Evolutionary conservation across 35 echinoderm and acorn worm species (phyloP).

Genomic region (Hemicentrotus pulcherrimus): DNA sequence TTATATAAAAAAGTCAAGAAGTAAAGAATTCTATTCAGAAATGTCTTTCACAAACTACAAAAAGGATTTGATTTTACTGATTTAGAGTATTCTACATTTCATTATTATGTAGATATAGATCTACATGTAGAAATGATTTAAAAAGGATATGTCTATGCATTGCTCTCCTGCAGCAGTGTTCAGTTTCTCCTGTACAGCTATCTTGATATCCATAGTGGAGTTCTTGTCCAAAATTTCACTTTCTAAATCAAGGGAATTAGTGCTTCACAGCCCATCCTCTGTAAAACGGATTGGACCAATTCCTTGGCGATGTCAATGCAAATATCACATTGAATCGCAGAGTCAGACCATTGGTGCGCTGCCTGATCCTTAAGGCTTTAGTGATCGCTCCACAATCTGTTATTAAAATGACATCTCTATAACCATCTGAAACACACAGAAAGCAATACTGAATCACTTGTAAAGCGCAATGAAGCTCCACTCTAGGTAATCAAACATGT

Average conservation of each 20-base stretch:
- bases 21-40: no score
- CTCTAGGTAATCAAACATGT: neutral
- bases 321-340: neutral
- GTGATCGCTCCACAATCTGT: neutral
- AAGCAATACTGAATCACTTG: neutral
- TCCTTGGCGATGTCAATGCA: neutral
- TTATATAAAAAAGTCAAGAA: no score
- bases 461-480: neutral
- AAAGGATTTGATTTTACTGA: no score
- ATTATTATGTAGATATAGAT: no score
- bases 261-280: neutral
- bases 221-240: neutral
- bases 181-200: conserved; percentile 47
- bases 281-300: neutral
- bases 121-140: neutral
- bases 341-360: neutral
- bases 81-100: neutral
- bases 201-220: conserved; percentile 11
- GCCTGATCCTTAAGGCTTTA: neutral
- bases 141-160: conserved; percentile 51
- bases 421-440: no score
- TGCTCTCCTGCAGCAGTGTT: conserved; percentile 31
- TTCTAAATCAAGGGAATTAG: neutral
- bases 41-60: no score
- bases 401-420: no score